phyloP scores from a whole-genome alignment of 2,797 vertebrate genomes.

The Epinephelus coioides region DNA sequence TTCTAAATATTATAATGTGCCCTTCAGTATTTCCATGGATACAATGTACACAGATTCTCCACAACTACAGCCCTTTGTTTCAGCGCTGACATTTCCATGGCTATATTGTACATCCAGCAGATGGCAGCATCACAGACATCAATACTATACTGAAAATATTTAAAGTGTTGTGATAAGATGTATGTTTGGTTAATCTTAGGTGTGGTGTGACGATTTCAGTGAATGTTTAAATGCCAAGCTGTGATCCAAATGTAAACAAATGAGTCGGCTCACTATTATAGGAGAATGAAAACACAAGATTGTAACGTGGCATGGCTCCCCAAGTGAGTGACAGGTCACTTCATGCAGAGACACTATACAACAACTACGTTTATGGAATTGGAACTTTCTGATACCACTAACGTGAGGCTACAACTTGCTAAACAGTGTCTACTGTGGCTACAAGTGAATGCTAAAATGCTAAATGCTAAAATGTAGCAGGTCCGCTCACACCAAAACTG shows the following conservation, averaged over 20 bases:
- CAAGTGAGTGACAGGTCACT: not conserved
- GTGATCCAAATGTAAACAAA: conserved; percentile 1
- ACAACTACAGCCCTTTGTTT: not conserved
- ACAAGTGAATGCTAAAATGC: too few species aligned
- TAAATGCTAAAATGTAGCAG: too few species aligned
- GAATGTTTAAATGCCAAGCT: not conserved
- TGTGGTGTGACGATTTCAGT: not conserved
- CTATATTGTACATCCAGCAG: not conserved
- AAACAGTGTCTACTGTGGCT: not conserved
- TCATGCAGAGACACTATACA: not conserved
- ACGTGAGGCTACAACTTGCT: not conserved
- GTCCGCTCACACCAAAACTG: too few species aligned
- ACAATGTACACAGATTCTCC: not conserved
- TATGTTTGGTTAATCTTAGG: conserved; percentile 1
- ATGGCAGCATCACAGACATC: not conserved
- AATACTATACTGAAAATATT: not conserved
- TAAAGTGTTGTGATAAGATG: not conserved
- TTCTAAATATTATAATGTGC: conserved; percentile 16
- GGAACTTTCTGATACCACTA: not conserved
- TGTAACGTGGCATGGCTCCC: not conserved
- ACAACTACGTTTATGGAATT: not conserved
- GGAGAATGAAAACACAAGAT: not conserved
- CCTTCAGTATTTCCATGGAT: not conserved
- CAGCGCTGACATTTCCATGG: not conserved
- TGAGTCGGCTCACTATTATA: not conserved